Evolutionary conservation across 2,113 vertebrate species (phyloP), one percentile per base, ranked within the genome.

Genomic region (Saccopteryx leptura): DNA sequence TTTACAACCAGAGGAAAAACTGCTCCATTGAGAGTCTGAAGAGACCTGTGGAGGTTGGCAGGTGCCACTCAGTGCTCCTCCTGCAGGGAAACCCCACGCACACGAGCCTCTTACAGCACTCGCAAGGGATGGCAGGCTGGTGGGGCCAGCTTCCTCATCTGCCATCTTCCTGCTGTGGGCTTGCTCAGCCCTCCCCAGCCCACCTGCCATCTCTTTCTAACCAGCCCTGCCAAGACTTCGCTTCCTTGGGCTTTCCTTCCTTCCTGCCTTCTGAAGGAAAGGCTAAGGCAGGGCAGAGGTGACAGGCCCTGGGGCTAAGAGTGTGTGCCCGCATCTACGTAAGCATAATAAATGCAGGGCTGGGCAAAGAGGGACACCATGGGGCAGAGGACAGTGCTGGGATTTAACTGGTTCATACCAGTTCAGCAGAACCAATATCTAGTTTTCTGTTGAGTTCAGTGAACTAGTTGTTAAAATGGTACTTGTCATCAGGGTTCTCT

Each of bases 261-360:
- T 80, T 58, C 13, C 0, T 48, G 26, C 61, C 66, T 3, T 4
- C 12, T 1, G 46, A 52, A 18, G 4, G 15, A 54, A 63, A 71
- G 19, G 15, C 39, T 71, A 52, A 50, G 58, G 33, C 10, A 18
- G 48, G 52, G 24, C 4, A 1, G 28, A 18, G 82, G 26, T 4
- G 24, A 17, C 2, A 18, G 46, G 26, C 10, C 54, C 21, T 7
- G 46, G 69, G 19, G 19, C 46, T 9, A 9, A 7, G 1, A 18
- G 50, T n/a, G 11, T 12, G 33, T 0, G 4, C 28, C 23, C 4
- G 26, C 6, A 12, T 23, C 54, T 6, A 0, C 3, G 0, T 5
- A 3, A 6, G 23, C 7, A 3, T 28, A 26, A 31, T 21, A 78
- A 23, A 60, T 2, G 3, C 54, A n/a, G 31, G 15, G 31, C 79